Percentiles rank a stretch among this genome's conserved stretches.
These are phyloP conservation scores for Myotis brandtii DNA, from an alignment of 2,113 vertebrate species.

Conservation along the genomic window DNA sequence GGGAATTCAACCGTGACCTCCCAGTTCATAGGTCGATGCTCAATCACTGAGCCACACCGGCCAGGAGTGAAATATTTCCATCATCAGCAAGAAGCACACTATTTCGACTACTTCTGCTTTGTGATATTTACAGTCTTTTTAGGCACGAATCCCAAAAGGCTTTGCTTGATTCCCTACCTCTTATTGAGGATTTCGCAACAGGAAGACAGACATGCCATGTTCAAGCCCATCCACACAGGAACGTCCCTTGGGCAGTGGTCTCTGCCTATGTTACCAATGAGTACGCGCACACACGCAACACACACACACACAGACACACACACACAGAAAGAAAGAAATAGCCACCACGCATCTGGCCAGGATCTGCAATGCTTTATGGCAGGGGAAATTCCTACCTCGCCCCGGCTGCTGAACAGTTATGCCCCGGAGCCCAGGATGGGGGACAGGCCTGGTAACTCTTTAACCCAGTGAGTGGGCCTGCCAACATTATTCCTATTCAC, in stretches of 20 bases:
- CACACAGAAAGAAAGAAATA: too few species aligned
- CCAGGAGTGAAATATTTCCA: neutral
- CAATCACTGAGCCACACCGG: too few species aligned
- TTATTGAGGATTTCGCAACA: neutral
- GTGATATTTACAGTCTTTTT: neutral
- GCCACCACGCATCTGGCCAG: slow-evolving; percentile 48
- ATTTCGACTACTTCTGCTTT: slow-evolving; percentile 32
- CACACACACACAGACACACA: too few species aligned
- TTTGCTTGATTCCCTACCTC: neutral
- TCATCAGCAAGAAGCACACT: neutral
- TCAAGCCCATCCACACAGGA: neutral
- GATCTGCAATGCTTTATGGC: slow-evolving; percentile 25
- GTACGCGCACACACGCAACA: too few species aligned
- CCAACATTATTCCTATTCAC: slow-evolving; percentile 73
- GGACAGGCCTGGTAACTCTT: slow-evolving; percentile 80
- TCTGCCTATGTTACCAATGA: slow-evolving; percentile 8
- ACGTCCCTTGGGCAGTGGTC: neutral
- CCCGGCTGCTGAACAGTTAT: slow-evolving; percentile 72
- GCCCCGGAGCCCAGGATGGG: slow-evolving; percentile 67
- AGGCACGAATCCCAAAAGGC: neutral
- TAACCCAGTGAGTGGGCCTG: slow-evolving; percentile 76
- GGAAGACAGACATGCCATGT: neutral
- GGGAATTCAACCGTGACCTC: too few species aligned
- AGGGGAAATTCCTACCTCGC: slow-evolving; percentile 66
- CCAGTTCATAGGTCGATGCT: too few species aligned